Percentiles rank a stretch among this genome's conserved stretches.
Conservation (phyloP, 1,140 invertebrate species). For the Hyles vespertilio region DNA sequence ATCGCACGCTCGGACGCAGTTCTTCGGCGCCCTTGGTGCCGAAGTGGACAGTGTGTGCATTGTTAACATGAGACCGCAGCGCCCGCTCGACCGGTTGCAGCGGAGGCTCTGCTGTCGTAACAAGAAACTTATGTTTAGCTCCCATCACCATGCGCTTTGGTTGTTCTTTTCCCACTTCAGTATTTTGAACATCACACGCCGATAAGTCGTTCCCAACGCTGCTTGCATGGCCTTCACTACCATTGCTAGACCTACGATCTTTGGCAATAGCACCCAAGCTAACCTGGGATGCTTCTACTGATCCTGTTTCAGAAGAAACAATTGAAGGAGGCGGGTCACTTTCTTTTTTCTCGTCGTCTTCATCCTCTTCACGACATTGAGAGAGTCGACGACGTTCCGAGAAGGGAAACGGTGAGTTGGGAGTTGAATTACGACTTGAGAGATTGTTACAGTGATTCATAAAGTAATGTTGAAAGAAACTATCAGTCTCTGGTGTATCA, state of each 20-base stretch:
- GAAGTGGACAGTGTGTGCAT: constrained; percentile 80
- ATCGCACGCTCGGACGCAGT: constrained; percentile 74
- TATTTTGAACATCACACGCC: constrained; percentile 11
- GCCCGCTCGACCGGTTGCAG: constrained; percentile 57
- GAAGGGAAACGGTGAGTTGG: constrained; percentile 76
- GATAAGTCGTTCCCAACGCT: constrained; percentile 18
- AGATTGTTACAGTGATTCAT: constrained; percentile 82
- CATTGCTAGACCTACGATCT: constrained; percentile 11
- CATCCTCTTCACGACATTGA: constrained; percentile 88
- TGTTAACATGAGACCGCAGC: constrained; percentile 75
- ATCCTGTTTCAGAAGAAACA: constrained; percentile 20
- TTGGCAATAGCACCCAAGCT: constrained; percentile 13
- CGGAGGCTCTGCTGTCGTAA: constrained; percentile 47
- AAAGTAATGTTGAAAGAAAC: constrained; percentile 85
- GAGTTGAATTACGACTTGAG: constrained; percentile 76
- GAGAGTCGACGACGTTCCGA: constrained; percentile 82
- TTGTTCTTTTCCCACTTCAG: constrained; percentile 28
- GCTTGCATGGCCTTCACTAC: constrained; percentile 17
- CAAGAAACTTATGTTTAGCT: constrained; percentile 60
- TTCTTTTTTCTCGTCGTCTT: constrained; percentile 80
- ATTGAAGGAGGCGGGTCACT: constrained; percentile 22
- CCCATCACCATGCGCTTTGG: constrained; percentile 62
- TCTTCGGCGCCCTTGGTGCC: constrained; percentile 76
- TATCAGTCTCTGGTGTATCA: constrained; percentile 79
- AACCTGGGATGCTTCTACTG: constrained; percentile 28